Evolutionary conservation across 2,113 vertebrate genomes (phyloP).

Genomic region (Xenotilapia leptura): DNA sequence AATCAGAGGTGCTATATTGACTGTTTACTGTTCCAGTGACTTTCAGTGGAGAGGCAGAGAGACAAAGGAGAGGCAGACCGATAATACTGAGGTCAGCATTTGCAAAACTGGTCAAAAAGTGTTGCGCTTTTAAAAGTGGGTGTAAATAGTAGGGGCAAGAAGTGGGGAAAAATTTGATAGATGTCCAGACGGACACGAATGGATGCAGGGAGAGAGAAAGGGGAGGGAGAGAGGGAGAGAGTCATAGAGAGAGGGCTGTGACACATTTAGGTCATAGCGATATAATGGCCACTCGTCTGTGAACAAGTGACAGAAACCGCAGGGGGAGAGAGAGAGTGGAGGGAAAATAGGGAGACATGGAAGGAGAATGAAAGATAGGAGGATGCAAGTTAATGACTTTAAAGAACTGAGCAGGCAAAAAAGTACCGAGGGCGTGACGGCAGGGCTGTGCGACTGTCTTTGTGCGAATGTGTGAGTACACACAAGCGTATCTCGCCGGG

Average conservation of each 20-base stretch:
- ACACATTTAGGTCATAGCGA: constrained; percentile 79
- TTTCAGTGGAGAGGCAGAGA: not conserved
- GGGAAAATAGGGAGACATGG: constrained; percentile 14
- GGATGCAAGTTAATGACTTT: constrained; percentile 57
- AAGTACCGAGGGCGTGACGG: not conserved
- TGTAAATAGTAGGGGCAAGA: not conserved
- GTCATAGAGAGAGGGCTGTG: constrained; percentile 49
- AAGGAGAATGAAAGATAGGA: constrained; percentile 40
- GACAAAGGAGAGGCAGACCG: not conserved
- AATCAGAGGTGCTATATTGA: not conserved
- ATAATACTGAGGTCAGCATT: not conserved
- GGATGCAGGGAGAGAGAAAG: constrained; percentile 13
- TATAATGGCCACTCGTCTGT: constrained; percentile 75
- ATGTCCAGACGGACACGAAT: constrained; percentile 34
- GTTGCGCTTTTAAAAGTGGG: not conserved
- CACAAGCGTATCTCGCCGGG: not conserved
- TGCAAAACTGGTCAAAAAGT: not conserved
- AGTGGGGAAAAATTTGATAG: not conserved
- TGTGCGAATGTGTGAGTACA: not conserved
- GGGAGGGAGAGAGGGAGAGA: constrained; percentile 28
- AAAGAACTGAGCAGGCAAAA: constrained; percentile 42
- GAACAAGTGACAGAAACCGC: constrained; percentile 76
- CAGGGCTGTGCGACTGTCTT: not conserved
- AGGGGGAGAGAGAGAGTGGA: constrained; percentile 40
- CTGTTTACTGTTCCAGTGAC: not conserved